phyloP scores from a whole-genome alignment of 1,140 invertebrate genomes.

The Procambarus virginalis region DNA sequence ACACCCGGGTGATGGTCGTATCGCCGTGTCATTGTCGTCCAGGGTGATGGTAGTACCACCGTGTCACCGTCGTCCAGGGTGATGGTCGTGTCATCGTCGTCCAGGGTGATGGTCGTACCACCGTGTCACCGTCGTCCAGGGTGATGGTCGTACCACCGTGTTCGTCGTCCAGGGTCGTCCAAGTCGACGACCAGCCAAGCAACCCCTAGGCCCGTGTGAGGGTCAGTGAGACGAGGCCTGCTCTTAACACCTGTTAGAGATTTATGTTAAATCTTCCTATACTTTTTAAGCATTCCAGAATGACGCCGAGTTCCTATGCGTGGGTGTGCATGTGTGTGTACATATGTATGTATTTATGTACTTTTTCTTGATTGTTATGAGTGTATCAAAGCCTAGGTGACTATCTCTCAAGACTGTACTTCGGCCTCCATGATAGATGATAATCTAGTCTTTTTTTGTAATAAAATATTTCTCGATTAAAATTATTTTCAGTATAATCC shows the following conservation, averaged over 20 bases:
- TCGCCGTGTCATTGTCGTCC: neutral
- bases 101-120: too few relatives aligned
- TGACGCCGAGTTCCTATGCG: constrained; percentile 15
- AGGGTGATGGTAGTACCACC: too few relatives aligned
- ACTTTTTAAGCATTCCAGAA: neutral
- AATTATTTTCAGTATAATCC: constrained; percentile 26
- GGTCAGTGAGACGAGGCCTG: neutral
- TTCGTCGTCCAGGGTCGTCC: neutral
- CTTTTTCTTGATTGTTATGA: constrained; percentile 22
- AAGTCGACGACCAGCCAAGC: neutral
- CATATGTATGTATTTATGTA: constrained; percentile 29
- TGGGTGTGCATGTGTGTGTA: constrained; percentile 31
- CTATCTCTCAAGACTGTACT: constrained; percentile 18
- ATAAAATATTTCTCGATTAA: constrained; percentile 41
- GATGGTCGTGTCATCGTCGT: too few relatives aligned
- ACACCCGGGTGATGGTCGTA: too few relatives aligned
- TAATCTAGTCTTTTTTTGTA: constrained; percentile 60
- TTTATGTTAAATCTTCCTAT: neutral
- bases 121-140: too few relatives aligned
- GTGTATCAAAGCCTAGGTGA: constrained; percentile 4
- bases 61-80: too few relatives aligned
- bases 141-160: neutral
- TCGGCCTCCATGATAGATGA: constrained; percentile 40
- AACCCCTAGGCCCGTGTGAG: neutral
- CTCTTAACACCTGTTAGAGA: neutral